Conservation (phyloP, 2,113 vertebrate genomes). For the Microtus pennsylvanicus region DNA sequence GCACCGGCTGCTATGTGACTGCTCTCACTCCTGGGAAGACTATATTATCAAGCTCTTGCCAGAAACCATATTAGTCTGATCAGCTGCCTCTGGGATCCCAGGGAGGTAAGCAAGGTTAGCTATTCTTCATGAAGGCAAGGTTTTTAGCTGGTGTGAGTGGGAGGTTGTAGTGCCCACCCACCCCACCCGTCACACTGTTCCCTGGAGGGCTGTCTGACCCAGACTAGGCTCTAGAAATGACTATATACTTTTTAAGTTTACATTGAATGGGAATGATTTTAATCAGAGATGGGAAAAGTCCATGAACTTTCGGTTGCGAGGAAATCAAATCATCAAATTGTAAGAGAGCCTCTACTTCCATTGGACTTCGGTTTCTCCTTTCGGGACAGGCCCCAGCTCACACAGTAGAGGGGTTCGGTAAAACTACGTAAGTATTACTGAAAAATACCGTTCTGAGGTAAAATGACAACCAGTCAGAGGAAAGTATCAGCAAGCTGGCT, state of each 20-base stretch:
- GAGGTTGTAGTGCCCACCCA: background rate
- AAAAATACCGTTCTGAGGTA: background rate
- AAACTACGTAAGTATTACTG: background rate
- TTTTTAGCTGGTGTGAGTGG: background rate
- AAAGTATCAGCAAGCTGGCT: background rate
- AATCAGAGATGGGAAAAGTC: conserved; percentile 41
- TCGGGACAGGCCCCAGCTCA: background rate
- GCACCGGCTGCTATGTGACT: background rate
- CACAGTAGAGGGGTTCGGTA: background rate
- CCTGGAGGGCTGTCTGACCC: background rate
- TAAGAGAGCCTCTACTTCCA: background rate
- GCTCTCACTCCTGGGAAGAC: background rate
- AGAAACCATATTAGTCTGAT: conserved; percentile 39
- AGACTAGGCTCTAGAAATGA: conserved; percentile 3
- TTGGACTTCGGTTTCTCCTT: background rate
- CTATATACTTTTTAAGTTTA: background rate
- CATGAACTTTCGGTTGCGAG: conserved; percentile 21
- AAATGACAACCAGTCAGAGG: conserved; percentile 5
- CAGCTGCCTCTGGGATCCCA: background rate
- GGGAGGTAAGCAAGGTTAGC: background rate
- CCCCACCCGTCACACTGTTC: background rate
- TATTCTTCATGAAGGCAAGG: background rate
- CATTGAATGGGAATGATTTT: conserved; percentile 27
- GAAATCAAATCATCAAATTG: conserved; percentile 3
- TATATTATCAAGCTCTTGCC: background rate